Evolutionary conservation across 2,797 vertebrate genomes (phyloP).

Genomic region (Stomatorhinus walkeri): DNA sequence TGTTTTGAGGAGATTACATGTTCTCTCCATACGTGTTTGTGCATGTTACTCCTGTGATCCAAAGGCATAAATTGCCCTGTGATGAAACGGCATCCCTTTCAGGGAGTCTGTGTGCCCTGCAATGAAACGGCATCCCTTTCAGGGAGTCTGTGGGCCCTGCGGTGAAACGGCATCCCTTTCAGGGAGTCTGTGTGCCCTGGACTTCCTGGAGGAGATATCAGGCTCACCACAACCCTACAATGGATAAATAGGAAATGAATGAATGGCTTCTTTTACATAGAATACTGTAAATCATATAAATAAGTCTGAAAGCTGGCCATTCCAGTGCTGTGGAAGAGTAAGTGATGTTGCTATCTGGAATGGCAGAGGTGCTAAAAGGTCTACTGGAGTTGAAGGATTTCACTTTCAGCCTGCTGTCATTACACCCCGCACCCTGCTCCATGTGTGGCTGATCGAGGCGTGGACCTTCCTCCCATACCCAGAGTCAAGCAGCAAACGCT

Average conservation of each 20-base stretch:
- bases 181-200: neutral
- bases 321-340: neutral
- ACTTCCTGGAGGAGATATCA: neutral
- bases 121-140: too few relatives aligned
- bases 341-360: neutral
- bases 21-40: neutral
- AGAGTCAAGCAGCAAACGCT: conserved; percentile 13
- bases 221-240: neutral
- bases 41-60: neutral
- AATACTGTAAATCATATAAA: neutral
- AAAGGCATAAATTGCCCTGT: neutral
- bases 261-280: neutral
- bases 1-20: neutral
- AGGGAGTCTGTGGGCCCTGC: too few relatives aligned
- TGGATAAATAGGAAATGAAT: neutral
- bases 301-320: neutral
- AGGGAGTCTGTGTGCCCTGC: neutral
- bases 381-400: neutral
- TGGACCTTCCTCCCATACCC: neutral
- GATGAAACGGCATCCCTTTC: neutral
- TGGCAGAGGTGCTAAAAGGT: neutral
- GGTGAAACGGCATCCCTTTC: too few relatives aligned
- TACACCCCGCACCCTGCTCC: neutral
- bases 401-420: neutral
- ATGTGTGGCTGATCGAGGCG: neutral